A percentile compares a stretch with the other conserved stretches of the same genome.
Conservation (phyloP, 92 coral and sea anemone genomes). For the Umimayanthus kanabou region DNA sequence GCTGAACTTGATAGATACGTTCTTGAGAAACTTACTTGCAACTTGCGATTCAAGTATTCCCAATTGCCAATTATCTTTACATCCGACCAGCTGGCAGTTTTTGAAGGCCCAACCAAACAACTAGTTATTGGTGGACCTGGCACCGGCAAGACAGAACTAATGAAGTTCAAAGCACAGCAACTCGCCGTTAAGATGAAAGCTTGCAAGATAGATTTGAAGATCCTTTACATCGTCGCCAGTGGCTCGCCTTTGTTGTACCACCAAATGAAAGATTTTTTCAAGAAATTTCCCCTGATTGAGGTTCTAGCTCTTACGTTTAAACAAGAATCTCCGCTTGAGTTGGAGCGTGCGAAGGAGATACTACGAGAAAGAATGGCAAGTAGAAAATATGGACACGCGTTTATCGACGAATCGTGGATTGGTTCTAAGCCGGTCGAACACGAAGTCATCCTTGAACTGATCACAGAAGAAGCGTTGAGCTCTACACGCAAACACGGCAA, state of each 20-base stretch:
- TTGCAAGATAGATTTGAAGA: slow-evolving; percentile 21
- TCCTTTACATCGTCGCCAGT: slow-evolving; percentile 40
- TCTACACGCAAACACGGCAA: background rate
- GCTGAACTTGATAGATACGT: slow-evolving; percentile 11
- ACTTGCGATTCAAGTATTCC: slow-evolving; percentile 4
- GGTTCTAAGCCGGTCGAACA: slow-evolving; percentile 36
- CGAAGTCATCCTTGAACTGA: background rate
- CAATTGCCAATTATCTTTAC: slow-evolving; percentile 31
- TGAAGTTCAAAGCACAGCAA: slow-evolving; percentile 48
- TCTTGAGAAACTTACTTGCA: slow-evolving; percentile 10
- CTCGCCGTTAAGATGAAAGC: slow-evolving; percentile 25
- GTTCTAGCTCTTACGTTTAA: slow-evolving; percentile 34
- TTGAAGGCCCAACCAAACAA: slow-evolving; percentile 57
- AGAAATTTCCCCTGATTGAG: slow-evolving; percentile 19
- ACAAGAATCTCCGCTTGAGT: slow-evolving; percentile 28
- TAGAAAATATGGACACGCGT: slow-evolving; percentile 43
- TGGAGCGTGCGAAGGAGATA: background rate
- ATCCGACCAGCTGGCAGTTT: slow-evolving; percentile 55
- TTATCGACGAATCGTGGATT: slow-evolving; percentile 60
- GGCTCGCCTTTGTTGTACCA: slow-evolving; percentile 33
- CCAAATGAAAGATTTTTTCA: slow-evolving; percentile 39
- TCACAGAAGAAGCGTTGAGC: background rate
- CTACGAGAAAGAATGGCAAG: slow-evolving; percentile 3
- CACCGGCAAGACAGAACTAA: slow-evolving; percentile 56
- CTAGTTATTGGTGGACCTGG: slow-evolving; percentile 61